A percentile compares a stretch with the other conserved stretches of the same genome.
phyloP scores from a whole-genome alignment of 1,140 invertebrate genomes.

The Acromyrmex echinatior region DNA sequence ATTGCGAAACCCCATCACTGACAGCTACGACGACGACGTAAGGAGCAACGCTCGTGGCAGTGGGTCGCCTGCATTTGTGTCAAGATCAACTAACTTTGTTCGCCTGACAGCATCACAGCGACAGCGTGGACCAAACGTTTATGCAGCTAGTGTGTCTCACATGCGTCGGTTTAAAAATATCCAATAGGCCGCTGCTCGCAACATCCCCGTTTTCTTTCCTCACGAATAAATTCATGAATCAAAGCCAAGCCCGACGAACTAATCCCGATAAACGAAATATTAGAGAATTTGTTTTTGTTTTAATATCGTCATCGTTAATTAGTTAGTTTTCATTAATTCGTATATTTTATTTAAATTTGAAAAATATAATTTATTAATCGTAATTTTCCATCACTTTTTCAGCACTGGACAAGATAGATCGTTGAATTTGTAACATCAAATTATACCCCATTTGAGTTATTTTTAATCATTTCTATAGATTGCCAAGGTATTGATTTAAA shows the following conservation, averaged over 20 bases:
- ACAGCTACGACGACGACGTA: slow-evolving; percentile 16
- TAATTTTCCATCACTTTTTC: neutral
- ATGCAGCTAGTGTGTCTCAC: slow-evolving; percentile 19
- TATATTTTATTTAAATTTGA: neutral
- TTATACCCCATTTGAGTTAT: too few species aligned
- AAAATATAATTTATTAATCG: neutral
- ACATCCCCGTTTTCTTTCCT: slow-evolving; percentile 40
- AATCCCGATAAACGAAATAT: neutral
- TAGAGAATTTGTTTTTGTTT: slow-evolving; percentile 1
- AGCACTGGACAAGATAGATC: neutral
- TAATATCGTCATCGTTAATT: neutral
- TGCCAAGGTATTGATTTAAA: too few species aligned
- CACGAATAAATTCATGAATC: slow-evolving; percentile 21
- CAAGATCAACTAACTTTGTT: slow-evolving; percentile 78
- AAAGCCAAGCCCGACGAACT: neutral
- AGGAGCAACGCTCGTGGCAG: slow-evolving; percentile 60
- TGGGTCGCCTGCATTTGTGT: slow-evolving; percentile 76
- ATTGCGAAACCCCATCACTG: slow-evolving; percentile 34
- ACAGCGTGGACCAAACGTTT: slow-evolving; percentile 29
- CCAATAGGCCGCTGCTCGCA: slow-evolving; percentile 14
- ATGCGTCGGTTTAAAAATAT: slow-evolving; percentile 68
- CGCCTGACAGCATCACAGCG: slow-evolving; percentile 16
- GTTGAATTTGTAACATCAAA: too few species aligned
- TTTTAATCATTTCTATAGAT: too few species aligned
- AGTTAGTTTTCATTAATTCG: neutral